Conservation (phyloP, 2,888 invertebrate species). For the Ariolimax columbianus region DNA sequence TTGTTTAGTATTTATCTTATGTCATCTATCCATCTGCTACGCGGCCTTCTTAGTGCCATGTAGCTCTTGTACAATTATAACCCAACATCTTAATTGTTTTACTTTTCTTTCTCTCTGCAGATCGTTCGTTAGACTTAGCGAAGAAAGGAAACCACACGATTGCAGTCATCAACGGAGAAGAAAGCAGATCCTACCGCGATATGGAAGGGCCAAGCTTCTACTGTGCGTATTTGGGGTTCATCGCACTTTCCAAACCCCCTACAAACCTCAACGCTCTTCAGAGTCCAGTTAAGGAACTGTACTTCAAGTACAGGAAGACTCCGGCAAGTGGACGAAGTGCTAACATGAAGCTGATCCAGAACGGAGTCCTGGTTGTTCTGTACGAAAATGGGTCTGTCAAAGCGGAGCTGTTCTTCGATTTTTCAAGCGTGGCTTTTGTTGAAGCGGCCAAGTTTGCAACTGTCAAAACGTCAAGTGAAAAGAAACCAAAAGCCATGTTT, state of each 20-base stretch:
- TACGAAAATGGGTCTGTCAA: slow-evolving; percentile 97
- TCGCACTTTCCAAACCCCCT: slow-evolving; percentile 97
- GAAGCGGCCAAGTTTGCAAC: slow-evolving; percentile 72
- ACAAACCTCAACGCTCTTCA: slow-evolving; percentile 95
- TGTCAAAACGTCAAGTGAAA: slow-evolving; percentile 74
- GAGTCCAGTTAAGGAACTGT: slow-evolving; percentile 91
- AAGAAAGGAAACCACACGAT: neutral
- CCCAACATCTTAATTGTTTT: too few species aligned
- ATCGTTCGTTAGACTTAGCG: neutral
- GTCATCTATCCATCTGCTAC: too few species aligned
- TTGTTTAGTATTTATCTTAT: too few species aligned
- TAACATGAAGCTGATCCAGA: slow-evolving; percentile 86
- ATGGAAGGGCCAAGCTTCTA: slow-evolving; percentile 85
- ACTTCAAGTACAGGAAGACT: slow-evolving; percentile 90
- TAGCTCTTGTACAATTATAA: too few species aligned
- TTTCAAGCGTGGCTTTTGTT: slow-evolving; percentile 81
- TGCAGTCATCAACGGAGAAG: neutral
- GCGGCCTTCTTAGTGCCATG: too few species aligned
- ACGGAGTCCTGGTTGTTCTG: slow-evolving; percentile 93
- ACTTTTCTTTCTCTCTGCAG: neutral
- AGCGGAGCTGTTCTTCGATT: slow-evolving; percentile 82
- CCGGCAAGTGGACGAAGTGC: slow-evolving; percentile 57
- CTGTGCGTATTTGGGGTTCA: slow-evolving; percentile 96
- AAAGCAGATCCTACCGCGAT: neutral
- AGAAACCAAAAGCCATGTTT: slow-evolving; percentile 81